phyloP scores from a whole-genome alignment of 1,140 invertebrate genomes.

The Periplaneta americana region DNA sequence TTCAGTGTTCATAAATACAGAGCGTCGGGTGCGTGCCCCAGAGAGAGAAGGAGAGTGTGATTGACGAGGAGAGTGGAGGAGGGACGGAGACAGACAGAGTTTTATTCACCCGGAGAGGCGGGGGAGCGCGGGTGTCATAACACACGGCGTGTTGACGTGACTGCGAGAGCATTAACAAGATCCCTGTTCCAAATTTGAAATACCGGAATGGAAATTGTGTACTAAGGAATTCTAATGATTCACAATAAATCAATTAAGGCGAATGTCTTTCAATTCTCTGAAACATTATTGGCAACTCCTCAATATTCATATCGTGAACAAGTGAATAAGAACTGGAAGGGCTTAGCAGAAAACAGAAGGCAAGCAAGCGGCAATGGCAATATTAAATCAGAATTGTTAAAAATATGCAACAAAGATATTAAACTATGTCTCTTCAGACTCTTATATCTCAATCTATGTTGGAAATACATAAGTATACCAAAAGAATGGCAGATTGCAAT shows the following conservation, averaged over 20 bases:
- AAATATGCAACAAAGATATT: too few species aligned
- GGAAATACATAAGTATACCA: too few species aligned
- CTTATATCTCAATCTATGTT: too few species aligned
- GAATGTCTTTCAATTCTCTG: too few species aligned
- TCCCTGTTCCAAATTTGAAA: background rate
- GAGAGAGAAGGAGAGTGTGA: background rate
- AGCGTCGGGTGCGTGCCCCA: background rate
- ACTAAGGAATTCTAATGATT: background rate
- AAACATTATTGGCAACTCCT: too few species aligned
- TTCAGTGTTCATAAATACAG: conserved; percentile 20
- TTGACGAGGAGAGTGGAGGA: background rate
- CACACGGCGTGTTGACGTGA: background rate
- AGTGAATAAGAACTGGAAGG: too few species aligned
- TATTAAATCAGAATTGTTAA: too few species aligned
- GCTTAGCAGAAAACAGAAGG: too few species aligned
- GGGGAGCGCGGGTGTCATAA: background rate
- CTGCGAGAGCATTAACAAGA: background rate
- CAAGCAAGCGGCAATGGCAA: too few species aligned
- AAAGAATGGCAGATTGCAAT: too few species aligned
- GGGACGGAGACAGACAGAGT: background rate
- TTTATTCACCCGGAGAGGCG: background rate
- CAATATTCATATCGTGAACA: too few species aligned
- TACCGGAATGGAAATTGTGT: background rate
- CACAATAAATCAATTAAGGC: background rate
- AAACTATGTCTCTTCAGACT: too few species aligned